Conservation (phyloP, 1,140 invertebrate species). For the Bradynema listronoti region DNA sequence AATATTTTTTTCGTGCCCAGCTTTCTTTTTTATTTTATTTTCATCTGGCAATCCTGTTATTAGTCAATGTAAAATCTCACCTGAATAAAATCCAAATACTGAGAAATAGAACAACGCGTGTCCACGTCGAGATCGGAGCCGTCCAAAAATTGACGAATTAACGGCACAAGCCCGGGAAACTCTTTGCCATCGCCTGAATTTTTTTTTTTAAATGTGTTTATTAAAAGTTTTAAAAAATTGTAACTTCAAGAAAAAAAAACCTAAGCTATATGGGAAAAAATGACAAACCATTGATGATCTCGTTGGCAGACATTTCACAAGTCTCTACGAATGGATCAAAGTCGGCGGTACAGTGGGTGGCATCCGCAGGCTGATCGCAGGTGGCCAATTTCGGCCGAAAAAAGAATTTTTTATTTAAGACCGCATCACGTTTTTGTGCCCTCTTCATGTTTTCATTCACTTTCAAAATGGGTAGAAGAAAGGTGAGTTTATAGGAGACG, state of each 20-base stretch:
- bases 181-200: conserved; percentile 61
- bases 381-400: conserved; percentile 31
- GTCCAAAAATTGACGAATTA: conserved; percentile 84
- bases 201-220: neutral
- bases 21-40: too few relatives aligned
- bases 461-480: conserved; percentile 94
- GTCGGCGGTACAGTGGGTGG: conserved; percentile 34
- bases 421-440: conserved; percentile 82
- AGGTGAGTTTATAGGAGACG: conserved; percentile 87
- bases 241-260: neutral
- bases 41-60: too few relatives aligned
- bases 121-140: conserved; percentile 91
- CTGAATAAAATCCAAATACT: conserved; percentile 90
- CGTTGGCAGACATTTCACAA: conserved; percentile 76
- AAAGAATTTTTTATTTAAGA: conserved; percentile 76
- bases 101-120: conserved; percentile 88
- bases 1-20: too few relatives aligned
- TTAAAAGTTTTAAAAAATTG: conserved; percentile 4
- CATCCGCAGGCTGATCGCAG: conserved; percentile 57
- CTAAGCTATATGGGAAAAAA: neutral
- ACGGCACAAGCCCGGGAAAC: conserved; percentile 87
- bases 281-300: conserved; percentile 90
- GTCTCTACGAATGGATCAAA: conserved; percentile 44
- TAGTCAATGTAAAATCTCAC: conserved; percentile 27
- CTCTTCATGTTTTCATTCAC: conserved; percentile 96